Evolutionary conservation across 2,113 vertebrate genomes (phyloP).

Genomic region (Caracal caracal): DNA sequence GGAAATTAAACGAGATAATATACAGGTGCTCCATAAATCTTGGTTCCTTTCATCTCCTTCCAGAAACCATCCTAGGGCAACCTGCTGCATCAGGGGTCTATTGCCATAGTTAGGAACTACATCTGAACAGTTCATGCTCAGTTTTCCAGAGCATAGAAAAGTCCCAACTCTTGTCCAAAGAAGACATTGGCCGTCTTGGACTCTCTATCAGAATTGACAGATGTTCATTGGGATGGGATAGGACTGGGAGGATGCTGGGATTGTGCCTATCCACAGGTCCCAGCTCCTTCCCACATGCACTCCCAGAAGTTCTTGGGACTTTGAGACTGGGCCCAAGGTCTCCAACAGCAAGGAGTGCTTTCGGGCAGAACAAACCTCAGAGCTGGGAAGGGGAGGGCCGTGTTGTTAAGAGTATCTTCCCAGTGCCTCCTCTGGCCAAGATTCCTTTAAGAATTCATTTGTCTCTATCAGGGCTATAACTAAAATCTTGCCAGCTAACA

Average conservation of each 20-base stretch:
- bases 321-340: not conserved
- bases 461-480: not conserved
- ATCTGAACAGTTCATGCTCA: not conserved
- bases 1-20: not conserved
- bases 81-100: not conserved
- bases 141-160: not conserved
- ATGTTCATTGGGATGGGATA: not conserved
- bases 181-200: not conserved
- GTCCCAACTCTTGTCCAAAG: constrained; percentile 25
- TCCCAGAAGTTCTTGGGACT: not conserved
- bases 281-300: not conserved
- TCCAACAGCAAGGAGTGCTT: not conserved
- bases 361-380: not conserved
- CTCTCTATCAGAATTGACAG: not conserved
- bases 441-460: constrained; percentile 8
- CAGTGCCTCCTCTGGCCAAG: not conserved
- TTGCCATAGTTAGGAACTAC: not conserved
- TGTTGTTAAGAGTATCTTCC: not conserved
- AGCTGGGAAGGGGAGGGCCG: not conserved
- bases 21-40: not conserved
- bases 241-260: not conserved
- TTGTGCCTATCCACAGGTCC: not conserved
- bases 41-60: not conserved
- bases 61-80: not conserved
- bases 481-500: constrained; percentile 32